Evolutionary conservation across 2,797 vertebrate species (phyloP).

Genomic region (Ispidina lecontei): DNA sequence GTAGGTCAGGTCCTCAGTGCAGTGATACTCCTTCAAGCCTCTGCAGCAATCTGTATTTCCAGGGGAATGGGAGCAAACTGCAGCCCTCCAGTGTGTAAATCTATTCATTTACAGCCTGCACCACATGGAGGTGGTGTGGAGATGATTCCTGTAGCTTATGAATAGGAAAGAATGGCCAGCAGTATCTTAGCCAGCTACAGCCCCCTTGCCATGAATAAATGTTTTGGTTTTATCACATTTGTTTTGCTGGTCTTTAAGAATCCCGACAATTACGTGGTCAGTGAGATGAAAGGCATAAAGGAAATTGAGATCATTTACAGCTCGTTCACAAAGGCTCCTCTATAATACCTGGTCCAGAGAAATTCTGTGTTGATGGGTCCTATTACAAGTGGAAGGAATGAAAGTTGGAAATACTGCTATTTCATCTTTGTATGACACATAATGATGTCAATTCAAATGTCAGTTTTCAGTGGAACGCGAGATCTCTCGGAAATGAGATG

Average conservation of each 20-base stretch:
- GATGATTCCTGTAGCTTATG: neutral
- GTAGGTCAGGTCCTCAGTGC: neutral
- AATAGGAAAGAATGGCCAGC: neutral
- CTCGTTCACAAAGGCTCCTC: neutral
- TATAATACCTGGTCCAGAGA: neutral
- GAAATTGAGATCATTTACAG: neutral
- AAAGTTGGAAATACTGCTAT: slow-evolving; percentile 38
- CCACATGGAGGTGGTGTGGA: neutral
- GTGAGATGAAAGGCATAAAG: neutral
- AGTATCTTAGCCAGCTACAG: neutral
- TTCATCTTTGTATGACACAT: slow-evolving; percentile 35
- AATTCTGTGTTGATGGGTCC: slow-evolving; percentile 3
- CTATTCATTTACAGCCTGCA: neutral
- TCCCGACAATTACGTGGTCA: neutral
- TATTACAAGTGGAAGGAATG: slow-evolving; percentile 21
- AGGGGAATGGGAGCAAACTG: neutral
- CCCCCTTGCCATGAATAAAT: neutral
- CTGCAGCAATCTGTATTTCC: neutral
- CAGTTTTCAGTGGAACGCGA: neutral
- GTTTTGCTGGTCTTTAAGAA: neutral
- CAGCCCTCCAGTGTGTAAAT: neutral
- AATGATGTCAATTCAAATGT: slow-evolving; percentile 35
- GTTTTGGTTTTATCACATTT: neutral
- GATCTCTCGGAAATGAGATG: neutral
- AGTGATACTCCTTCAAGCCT: neutral